phyloP scores from a whole-genome alignment of 2,888 invertebrate species.

The Hanleya hanleyi region DNA sequence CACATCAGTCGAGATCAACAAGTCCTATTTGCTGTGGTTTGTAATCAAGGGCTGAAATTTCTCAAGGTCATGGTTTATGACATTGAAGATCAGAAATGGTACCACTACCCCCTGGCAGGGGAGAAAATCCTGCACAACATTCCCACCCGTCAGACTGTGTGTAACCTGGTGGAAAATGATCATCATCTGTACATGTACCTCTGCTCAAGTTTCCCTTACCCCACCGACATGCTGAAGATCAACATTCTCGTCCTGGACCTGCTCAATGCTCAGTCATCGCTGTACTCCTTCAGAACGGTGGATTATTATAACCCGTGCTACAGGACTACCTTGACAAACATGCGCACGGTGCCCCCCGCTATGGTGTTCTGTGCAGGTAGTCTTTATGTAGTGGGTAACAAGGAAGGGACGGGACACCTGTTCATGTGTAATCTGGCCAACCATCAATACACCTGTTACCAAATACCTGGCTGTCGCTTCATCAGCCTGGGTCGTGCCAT shows the following conservation, averaged over 20 bases:
- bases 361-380: conserved; percentile 65
- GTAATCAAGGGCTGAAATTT: conserved; percentile 66
- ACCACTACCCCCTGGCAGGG: conserved; percentile 59
- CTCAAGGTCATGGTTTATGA: conserved; percentile 65
- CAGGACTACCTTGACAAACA: conserved; percentile 68
- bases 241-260: conserved; percentile 65
- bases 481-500: conserved; percentile 66
- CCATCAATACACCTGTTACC: conserved; percentile 66
- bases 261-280: conserved; percentile 56
- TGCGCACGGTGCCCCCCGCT: conserved; percentile 65
- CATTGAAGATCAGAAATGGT: conserved; percentile 62
- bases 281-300: conserved; percentile 64
- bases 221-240: conserved; percentile 69
- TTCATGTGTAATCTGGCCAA: conserved; percentile 65
- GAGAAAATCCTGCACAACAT: conserved; percentile 62
- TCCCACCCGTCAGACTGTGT: conserved; percentile 66
- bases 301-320: conserved; percentile 66
- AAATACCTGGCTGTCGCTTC: conserved; percentile 65
- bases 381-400: conserved; percentile 66
- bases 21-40: conserved; percentile 61
- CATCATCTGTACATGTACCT: conserved; percentile 66
- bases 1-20: conserved; percentile 28
- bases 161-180: conserved; percentile 59
- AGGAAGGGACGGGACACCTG: conserved; percentile 67
- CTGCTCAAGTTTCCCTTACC: conserved; percentile 69